A percentile compares a stretch with the other conserved stretches of the same genome.
Evolutionary conservation across 2,113 vertebrate genomes (phyloP).

Genomic region (Colinus virginianus): DNA sequence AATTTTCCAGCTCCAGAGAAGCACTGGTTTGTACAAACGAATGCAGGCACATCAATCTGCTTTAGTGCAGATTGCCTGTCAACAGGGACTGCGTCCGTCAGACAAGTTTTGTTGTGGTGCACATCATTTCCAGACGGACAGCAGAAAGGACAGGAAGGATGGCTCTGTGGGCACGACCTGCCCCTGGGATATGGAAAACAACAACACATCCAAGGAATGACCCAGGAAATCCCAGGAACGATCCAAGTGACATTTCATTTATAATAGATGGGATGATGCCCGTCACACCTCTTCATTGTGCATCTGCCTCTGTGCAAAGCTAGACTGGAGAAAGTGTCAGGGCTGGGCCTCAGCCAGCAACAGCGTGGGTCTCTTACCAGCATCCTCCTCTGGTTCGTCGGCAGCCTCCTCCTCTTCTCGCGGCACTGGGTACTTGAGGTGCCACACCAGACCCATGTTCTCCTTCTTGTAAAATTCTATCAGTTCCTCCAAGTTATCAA

Average conservation of each 20-base stretch:
- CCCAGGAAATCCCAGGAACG: background rate
- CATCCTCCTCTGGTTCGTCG: conserved; percentile 86
- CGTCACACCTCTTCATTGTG: background rate
- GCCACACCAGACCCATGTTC: conserved; percentile 94
- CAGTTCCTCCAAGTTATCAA: conserved; percentile 87
- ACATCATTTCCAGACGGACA: background rate
- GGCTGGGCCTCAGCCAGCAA: background rate
- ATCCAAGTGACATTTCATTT: background rate
- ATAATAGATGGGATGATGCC: background rate
- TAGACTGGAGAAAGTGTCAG: background rate
- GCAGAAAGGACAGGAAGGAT: conserved; percentile 35
- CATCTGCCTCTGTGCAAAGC: background rate
- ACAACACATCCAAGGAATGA: background rate
- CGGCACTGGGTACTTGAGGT: conserved; percentile 88
- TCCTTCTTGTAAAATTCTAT: conserved; percentile 95
- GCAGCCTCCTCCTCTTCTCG: conserved; percentile 86
- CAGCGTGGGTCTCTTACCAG: conserved; percentile 78
- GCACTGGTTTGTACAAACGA: background rate
- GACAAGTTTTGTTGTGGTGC: background rate
- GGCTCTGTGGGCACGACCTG: conserved; percentile 8
- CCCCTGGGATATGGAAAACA: background rate
- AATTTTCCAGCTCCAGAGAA: conserved; percentile 12
- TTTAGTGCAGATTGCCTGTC: background rate
- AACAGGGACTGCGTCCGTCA: background rate
- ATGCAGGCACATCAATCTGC: background rate